phyloP scores from a whole-genome alignment of 1,140 invertebrate species.

The Adoxophyes honmai region DNA sequence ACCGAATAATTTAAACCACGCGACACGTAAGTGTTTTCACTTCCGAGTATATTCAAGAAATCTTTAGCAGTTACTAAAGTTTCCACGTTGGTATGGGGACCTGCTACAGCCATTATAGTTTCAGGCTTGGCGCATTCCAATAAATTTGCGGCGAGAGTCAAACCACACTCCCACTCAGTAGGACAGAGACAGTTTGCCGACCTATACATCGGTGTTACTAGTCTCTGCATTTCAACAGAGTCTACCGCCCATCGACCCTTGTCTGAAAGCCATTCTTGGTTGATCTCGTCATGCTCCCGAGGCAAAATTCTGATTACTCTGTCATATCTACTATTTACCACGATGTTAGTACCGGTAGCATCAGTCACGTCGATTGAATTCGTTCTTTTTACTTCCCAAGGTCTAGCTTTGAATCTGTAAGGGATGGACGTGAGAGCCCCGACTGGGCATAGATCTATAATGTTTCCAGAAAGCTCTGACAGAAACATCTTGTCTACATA shows the following conservation, averaged over 20 bases:
- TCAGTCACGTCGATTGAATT: constrained; percentile 88
- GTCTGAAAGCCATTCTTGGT: constrained; percentile 90
- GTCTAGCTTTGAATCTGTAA: constrained; percentile 89
- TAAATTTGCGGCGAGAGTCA: constrained; percentile 72
- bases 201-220: constrained; percentile 83
- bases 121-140: constrained; percentile 43
- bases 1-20: constrained; percentile 36
- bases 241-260: constrained; percentile 88
- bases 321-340: constrained; percentile 82
- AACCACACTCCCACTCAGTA: constrained; percentile 82
- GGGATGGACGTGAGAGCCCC: constrained; percentile 99
- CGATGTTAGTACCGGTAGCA: constrained; percentile 87
- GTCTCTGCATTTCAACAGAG: constrained; percentile 85
- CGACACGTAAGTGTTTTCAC: constrained; percentile 66
- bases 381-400: constrained; percentile 81
- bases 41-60: constrained; percentile 83
- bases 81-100: constrained; percentile 82
- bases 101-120: constrained; percentile 81
- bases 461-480: constrained; percentile 98
- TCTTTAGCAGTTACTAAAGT: constrained; percentile 85
- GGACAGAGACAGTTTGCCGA: constrained; percentile 70
- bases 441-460: constrained; percentile 99
- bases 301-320: constrained; percentile 86
- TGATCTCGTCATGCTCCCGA: constrained; percentile 85
- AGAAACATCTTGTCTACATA: constrained; percentile 99